Evolutionary conservation across 1,140 invertebrate genomes (phyloP), one percentile per base, ranked within the genome.

Genomic region (Brachionus plicatilis): DNA sequence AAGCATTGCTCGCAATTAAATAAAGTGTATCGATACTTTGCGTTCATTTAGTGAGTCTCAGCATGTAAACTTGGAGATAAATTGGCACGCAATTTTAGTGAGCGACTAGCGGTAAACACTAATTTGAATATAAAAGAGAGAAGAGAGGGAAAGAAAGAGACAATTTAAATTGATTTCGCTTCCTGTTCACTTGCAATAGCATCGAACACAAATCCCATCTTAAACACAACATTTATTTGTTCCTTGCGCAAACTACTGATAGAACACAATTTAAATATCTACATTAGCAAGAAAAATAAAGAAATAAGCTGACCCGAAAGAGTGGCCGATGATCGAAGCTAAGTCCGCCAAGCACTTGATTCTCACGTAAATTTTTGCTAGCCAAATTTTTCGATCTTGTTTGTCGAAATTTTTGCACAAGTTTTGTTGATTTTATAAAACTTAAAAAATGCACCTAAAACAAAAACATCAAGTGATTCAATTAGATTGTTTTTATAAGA

Each of bases 211-310:
- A 76, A 76, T 76, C 72, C 72, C 47, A 76, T 76, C 72, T 50
- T 76, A 76, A 76, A 76, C 45, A 72, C 17, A 72, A 76, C 72
- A 76, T 14, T 76, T 76, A 50, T 76, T 76, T 76, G 72, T 76
- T 76, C 72, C 72, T 76, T 27, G 4, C 24, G 8, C 47, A 75
- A 75, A 75, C 41, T 66, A 70, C n/a, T 37, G 68, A 37, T 47
- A 43, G 27, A 70, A n/a, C 33, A 37, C 33, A 37, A 37, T 0
- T 7, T 6, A 37, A 37, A 37, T 37, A 37, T 6, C 33, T 37
- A 7, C 33, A 6, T 37, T 37, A 37, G 6, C 33, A 37, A 37
- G 5, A 37, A 37, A 37, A 37, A 2, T 37, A 37, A 37, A 37
- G 33, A 37, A 37, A 7, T 37, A 37, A 37, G 33, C 33, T 37